These are phyloP conservation scores for Laspeyria flexula DNA, from an alignment of 2,888 invertebrate genomes.

Conservation along the genomic window DNA sequence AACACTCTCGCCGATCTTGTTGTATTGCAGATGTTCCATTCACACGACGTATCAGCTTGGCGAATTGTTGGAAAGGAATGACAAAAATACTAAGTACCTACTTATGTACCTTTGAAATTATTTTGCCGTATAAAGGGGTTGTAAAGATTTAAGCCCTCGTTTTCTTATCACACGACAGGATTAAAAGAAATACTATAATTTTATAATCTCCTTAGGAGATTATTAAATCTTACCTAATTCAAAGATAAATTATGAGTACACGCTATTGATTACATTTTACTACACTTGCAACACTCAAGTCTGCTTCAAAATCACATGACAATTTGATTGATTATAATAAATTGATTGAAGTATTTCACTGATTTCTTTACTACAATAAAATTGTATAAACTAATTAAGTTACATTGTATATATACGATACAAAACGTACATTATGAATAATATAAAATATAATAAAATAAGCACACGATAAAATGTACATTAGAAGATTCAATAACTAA, in stretches of 20 bases:
- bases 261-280: slow-evolving; percentile 17
- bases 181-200: slow-evolving; percentile 30
- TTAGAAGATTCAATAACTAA: neutral
- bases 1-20: too few species aligned
- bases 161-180: neutral
- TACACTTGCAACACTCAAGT: slow-evolving; percentile 8
- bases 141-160: slow-evolving; percentile 10
- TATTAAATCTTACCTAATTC: slow-evolving; percentile 19
- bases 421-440: neutral
- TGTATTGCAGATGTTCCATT: too few species aligned
- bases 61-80: too few species aligned
- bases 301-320: slow-evolving; percentile 15
- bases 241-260: slow-evolving; percentile 29
- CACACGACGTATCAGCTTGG: too few species aligned
- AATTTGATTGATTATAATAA: slow-evolving; percentile 13
- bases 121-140: too few species aligned
- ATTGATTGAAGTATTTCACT: slow-evolving; percentile 1
- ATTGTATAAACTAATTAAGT: slow-evolving; percentile 6
- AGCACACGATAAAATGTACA: slow-evolving; percentile 6
- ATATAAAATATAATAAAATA: neutral
- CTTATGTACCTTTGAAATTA: too few species aligned
- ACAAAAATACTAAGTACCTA: too few species aligned
- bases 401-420: slow-evolving; percentile 11
- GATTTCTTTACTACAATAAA: slow-evolving; percentile 8
- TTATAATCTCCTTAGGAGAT: slow-evolving; percentile 40